phyloP scores from a whole-genome alignment of 2,113 vertebrate species.

The Clarias magur region DNA sequence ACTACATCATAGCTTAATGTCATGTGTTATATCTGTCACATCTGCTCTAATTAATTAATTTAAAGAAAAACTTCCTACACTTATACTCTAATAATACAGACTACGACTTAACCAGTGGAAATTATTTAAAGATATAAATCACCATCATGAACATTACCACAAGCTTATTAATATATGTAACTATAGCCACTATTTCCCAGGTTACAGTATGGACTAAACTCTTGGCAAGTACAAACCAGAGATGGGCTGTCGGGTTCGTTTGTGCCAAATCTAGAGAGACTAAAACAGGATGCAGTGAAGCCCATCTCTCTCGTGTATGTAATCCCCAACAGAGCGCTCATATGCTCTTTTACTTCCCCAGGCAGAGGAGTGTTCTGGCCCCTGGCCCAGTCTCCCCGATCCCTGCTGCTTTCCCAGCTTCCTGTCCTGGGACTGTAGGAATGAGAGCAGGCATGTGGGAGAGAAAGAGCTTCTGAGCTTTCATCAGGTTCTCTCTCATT shows the following conservation, averaged over 20 bases:
- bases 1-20: background rate
- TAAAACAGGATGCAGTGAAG: conserved; percentile 39
- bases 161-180: background rate
- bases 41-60: background rate
- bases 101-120: background rate
- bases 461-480: conserved; percentile 41
- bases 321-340: conserved; percentile 51
- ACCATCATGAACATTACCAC: background rate
- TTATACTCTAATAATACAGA: background rate
- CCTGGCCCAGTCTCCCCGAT: conserved; percentile 26
- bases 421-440: conserved; percentile 60
- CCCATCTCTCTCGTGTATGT: conserved; percentile 47
- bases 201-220: background rate
- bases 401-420: conserved; percentile 54
- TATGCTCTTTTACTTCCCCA: conserved; percentile 55
- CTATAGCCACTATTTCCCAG: background rate
- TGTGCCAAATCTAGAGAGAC: conserved; percentile 20
- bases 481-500: conserved; percentile 36
- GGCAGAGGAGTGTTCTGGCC: conserved; percentile 43
- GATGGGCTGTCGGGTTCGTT: conserved; percentile 15
- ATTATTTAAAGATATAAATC: background rate
- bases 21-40: background rate
- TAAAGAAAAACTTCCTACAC: background rate
- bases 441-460: conserved; percentile 46
- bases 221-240: background rate